A percentile compares a stretch with the other conserved stretches of the same genome.
phyloP scores from a whole-genome alignment of 2,888 invertebrate species.

The Temnothorax unifasciatus region DNA sequence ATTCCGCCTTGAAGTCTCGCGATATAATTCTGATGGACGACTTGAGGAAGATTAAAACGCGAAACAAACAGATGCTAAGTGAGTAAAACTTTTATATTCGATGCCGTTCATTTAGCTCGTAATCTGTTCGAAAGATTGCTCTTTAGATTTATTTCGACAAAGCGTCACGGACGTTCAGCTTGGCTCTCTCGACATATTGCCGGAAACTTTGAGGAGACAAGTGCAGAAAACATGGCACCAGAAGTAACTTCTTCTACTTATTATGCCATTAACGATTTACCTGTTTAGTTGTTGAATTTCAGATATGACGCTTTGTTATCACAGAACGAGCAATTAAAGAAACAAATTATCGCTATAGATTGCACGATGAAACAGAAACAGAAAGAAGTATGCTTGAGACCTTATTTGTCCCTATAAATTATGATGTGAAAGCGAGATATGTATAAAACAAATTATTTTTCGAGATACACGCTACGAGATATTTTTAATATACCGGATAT shows the following conservation, averaged over 20 bases:
- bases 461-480: neutral
- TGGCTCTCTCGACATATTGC: constrained; percentile 69
- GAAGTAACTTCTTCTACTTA: constrained; percentile 69
- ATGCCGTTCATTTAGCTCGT: neutral
- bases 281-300: neutral
- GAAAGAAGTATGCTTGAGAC: constrained; percentile 66
- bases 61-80: constrained; percentile 80
- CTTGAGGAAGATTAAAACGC: constrained; percentile 75
- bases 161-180: constrained; percentile 77
- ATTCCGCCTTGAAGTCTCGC: constrained; percentile 71
- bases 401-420: neutral
- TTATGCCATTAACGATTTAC: neutral
- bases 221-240: constrained; percentile 79
- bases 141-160: constrained; percentile 79
- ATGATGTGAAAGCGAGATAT: neutral
- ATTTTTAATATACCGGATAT: constrained; percentile 1
- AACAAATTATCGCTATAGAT: constrained; percentile 60
- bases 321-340: constrained; percentile 73
- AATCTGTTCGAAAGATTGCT: neutral
- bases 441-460: neutral
- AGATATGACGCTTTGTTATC: constrained; percentile 79
- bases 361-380: constrained; percentile 67
- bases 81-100: constrained; percentile 35
- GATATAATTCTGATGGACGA: constrained; percentile 69
- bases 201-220: constrained; percentile 73